Evolutionary conservation across 2,113 vertebrate genomes (phyloP), one percentile per base, ranked within the genome.

Genomic region (Turdus rufiventris): DNA sequence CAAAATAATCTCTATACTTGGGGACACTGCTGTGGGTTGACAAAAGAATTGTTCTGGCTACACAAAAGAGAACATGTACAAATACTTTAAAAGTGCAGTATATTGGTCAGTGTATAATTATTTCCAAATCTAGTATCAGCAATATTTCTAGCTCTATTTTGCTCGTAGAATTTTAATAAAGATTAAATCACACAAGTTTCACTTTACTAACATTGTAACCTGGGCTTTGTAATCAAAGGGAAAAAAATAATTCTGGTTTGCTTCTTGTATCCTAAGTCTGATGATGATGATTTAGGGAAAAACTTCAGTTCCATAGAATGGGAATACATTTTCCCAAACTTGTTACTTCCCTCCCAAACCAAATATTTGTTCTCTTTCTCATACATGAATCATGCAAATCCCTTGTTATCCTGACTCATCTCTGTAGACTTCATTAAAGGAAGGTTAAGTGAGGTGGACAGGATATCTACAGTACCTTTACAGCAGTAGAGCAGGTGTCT

Each of bases 301-400:
- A 16, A 2, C 5, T 53, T 47, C 10, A 12, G 33, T 38, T 47
- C 38, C 33, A 61, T 12, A 25, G 5, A 75, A 66, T 16, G 11
- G 28, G 26, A 93, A 74, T 61, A 8, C 45, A 80, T 95, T 95
- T 96, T 74, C 65, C 40, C 81, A 95, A 51, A 67, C 26, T 84
- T 91, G n/a, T 88, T 94, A 83, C 61, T 60, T 91, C 18, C 65
- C 73, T 94, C 56, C 54, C n/a, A 93, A 85, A 95, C 61, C 43
- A 91, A 89, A 82, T 18, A 4, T 58, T 86, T 92, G 4, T 90
- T 76, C 34, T 54, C 21, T 21, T 84, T 86, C 85, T 78, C 38
- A 61, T 60, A 23, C 50, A 36, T 9, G 20, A 93, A 73, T 70
- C 79, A 75, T 62, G 45, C 18, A 91, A 91, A 74, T 62, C 28